Conservation (phyloP, 2,797 vertebrate species). For the Myotis daubentonii region DNA sequence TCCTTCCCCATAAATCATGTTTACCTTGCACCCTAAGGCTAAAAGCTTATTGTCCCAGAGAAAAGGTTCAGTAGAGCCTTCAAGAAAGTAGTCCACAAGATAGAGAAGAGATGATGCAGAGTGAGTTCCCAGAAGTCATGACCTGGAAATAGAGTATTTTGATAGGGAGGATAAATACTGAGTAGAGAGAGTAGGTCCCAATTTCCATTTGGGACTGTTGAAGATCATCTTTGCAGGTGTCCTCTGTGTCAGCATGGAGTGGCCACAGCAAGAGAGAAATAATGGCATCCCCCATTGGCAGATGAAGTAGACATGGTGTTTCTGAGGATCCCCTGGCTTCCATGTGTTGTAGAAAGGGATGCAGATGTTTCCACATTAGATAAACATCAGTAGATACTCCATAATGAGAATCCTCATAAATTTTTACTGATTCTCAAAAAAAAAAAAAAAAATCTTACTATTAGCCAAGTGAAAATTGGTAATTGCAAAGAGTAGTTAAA, state of each 20-base stretch:
- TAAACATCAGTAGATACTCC: not conserved
- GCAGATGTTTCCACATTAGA: not conserved
- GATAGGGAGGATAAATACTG: not conserved
- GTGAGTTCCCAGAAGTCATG: not conserved
- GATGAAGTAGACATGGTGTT: not conserved
- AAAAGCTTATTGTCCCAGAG: not conserved
- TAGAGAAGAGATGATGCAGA: not conserved
- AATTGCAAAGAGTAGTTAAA: conserved; percentile 23
- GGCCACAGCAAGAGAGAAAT: not conserved
- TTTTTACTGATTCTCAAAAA: conserved; percentile 31
- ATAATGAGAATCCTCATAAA: not conserved
- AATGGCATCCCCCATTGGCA: not conserved
- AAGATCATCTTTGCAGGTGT: not conserved
- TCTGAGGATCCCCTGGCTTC: not conserved
- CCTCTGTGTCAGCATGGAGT: not conserved
- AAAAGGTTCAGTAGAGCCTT: not conserved
- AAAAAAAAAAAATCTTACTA: not conserved
- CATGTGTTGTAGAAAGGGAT: not conserved
- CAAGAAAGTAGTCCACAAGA: not conserved
- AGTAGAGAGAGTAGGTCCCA: not conserved
- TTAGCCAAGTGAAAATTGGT: conserved; percentile 33
- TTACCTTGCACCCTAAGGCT: not conserved
- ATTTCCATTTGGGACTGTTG: not conserved
- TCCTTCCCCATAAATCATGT: not conserved
- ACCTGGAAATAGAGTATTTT: not conserved